These are phyloP conservation scores for Trichoplusia ni DNA, from an alignment of 1,140 invertebrate species.

Conservation along the genomic window DNA sequence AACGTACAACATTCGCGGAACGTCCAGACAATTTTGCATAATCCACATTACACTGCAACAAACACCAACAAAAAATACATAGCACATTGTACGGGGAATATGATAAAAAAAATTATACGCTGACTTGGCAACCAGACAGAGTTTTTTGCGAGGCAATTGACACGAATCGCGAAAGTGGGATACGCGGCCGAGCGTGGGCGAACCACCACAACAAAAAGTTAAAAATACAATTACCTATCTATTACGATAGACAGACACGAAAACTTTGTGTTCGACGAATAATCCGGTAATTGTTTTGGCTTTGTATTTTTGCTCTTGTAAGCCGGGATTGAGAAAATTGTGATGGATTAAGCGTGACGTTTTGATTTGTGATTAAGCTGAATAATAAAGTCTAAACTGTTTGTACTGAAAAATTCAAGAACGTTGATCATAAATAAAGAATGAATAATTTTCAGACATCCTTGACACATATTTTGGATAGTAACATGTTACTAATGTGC, in stretches of 20 bases:
- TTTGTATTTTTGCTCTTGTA: no score
- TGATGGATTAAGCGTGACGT: no score
- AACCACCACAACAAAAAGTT: conserved; percentile 45
- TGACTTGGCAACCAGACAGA: conserved; percentile 46
- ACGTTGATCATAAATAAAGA: no score
- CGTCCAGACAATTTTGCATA: conserved; percentile 1
- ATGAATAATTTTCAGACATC: no score
- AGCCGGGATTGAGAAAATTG: no score
- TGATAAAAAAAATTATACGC: conserved; percentile 39
- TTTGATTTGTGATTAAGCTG: no score
- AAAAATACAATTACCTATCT: conserved; percentile 26
- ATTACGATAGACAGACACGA: conserved; percentile 13
- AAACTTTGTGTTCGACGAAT: neutral
- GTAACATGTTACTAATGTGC: no score
- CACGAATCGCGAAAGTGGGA: conserved; percentile 52
- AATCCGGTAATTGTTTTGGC: neutral
- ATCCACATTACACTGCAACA: neutral
- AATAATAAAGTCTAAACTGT: no score
- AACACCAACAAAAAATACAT: neutral
- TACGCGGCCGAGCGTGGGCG: conserved; percentile 54
- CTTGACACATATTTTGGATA: no score
- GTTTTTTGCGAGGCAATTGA: conserved; percentile 51
- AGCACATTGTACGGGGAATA: conserved; percentile 9
- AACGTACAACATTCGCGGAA: neutral
- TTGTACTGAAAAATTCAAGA: no score